Percentiles rank a stretch among this genome's conserved stretches.
Conservation (phyloP, 2,888 invertebrate species). For the Pseudeuparius sepicola region DNA sequence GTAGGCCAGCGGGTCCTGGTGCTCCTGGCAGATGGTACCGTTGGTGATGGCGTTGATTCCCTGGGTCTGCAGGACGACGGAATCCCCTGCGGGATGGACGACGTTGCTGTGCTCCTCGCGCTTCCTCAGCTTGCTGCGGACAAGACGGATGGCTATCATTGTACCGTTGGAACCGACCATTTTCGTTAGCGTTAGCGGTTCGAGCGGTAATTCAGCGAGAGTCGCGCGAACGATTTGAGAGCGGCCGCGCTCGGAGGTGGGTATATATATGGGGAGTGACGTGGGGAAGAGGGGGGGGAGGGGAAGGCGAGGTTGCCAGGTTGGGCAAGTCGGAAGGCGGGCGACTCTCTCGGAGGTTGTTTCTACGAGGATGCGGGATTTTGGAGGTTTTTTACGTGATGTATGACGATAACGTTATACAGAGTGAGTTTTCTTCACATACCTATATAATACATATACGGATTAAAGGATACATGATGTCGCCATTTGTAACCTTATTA, state of each 20-base stretch:
- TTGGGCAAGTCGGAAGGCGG: slow-evolving; percentile 11
- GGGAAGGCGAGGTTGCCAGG: slow-evolving; percentile 12
- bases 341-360: slow-evolving; percentile 15
- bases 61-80: slow-evolving; percentile 44
- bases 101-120: slow-evolving; percentile 68
- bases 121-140: slow-evolving; percentile 82
- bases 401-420: not conserved
- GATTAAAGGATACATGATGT: no score
- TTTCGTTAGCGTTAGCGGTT: no score
- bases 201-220: no score
- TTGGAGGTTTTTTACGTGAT: no score
- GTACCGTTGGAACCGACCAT: slow-evolving; percentile 83
- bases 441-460: no score
- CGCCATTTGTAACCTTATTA: no score
- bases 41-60: slow-evolving; percentile 26
- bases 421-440: slow-evolving; percentile 7
- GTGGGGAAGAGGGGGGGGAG: slow-evolving; percentile 18
- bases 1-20: slow-evolving; percentile 48
- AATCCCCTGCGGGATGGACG: slow-evolving; percentile 45
- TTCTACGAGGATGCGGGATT: slow-evolving; percentile 1
- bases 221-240: slow-evolving; percentile 27
- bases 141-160: slow-evolving; percentile 82
- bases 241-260: slow-evolving; percentile 11
- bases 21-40: not conserved
- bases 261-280: slow-evolving; percentile 24